Percentiles rank a stretch among this genome's conserved stretches.
Evolutionary conservation across 35 echinoderm and acorn worm genomes (phyloP).

Genomic region (Hemicentrotus pulcherrimus): DNA sequence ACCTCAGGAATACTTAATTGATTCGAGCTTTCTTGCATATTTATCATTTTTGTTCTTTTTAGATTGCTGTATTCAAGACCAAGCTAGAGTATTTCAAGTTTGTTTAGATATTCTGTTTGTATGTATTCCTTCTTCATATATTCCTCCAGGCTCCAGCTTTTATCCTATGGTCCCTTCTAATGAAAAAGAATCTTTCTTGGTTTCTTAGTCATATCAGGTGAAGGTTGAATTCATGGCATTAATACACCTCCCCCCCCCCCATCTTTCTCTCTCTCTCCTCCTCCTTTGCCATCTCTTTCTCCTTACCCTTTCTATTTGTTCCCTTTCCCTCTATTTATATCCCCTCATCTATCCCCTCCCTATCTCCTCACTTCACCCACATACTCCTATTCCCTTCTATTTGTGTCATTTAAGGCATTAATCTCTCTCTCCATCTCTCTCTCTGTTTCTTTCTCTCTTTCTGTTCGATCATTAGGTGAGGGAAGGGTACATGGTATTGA

Average conservation of each 20-base stretch:
- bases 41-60: no score
- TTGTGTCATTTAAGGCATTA: not conserved
- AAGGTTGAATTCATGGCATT: not conserved
- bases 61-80: no score
- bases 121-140: not conserved
- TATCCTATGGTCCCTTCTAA: not conserved
- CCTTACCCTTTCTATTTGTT: not conserved
- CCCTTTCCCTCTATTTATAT: not conserved
- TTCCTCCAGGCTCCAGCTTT: not conserved
- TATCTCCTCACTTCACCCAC: not conserved
- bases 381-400: not conserved
- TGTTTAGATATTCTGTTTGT: not conserved
- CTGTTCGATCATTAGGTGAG: constrained; percentile 11
- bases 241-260: not conserved
- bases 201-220: not conserved
- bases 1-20: no score
- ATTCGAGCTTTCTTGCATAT: no score
- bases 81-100: not conserved
- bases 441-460: not conserved
- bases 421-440: not conserved
- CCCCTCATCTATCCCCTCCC: not conserved
- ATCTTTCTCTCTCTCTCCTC: no score
- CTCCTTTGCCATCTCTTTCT: not conserved
- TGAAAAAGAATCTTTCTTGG: not conserved
- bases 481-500: constrained; percentile 87